phyloP scores from a whole-genome alignment of 2,888 invertebrate species.

The Eucriotettix oculatus region DNA sequence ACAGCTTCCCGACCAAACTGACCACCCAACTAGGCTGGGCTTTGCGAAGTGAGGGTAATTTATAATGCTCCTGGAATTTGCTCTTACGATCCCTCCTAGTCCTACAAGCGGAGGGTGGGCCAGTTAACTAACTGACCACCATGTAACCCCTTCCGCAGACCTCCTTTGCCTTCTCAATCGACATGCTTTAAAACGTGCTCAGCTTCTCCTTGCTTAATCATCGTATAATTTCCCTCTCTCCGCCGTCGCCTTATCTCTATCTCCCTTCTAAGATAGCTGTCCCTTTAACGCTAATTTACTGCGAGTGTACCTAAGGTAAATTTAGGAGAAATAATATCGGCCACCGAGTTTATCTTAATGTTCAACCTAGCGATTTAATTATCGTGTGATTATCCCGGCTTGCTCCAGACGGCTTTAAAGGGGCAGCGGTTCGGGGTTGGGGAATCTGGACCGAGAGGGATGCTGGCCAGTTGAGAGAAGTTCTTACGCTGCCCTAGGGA shows the following conservation, averaged over 20 bases:
- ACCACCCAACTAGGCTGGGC: neutral
- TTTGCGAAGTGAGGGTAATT: slow-evolving; percentile 8
- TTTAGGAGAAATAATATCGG: slow-evolving; percentile 6
- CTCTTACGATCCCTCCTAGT: neutral
- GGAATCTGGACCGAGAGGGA: slow-evolving; percentile 5
- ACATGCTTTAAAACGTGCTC: neutral
- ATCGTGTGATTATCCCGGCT: slow-evolving; percentile 11
- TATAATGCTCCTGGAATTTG: slow-evolving; percentile 8
- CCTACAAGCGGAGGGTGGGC: slow-evolving; percentile 3
- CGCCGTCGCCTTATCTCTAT: slow-evolving; percentile 2
- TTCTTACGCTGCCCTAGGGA: slow-evolving; percentile 12
- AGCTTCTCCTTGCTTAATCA: slow-evolving; percentile 1
- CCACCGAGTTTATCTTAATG: slow-evolving; percentile 10
- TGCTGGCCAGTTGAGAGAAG: slow-evolving; percentile 7
- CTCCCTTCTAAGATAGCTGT: slow-evolving; percentile 4
- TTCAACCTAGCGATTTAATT: slow-evolving; percentile 12
- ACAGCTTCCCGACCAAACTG: neutral
- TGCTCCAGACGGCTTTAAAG: neutral
- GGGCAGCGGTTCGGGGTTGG: neutral
- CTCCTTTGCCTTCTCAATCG: neutral
- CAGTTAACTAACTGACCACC: slow-evolving; percentile 4
- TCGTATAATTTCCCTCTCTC: neutral
- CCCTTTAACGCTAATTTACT: slow-evolving; percentile 6
- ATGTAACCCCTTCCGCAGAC: neutral
- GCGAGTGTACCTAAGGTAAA: slow-evolving; percentile 5